Evolutionary conservation across 1,140 invertebrate species (phyloP), one percentile per base, ranked within the genome.

Genomic region (Psilanteris sp.): DNA sequence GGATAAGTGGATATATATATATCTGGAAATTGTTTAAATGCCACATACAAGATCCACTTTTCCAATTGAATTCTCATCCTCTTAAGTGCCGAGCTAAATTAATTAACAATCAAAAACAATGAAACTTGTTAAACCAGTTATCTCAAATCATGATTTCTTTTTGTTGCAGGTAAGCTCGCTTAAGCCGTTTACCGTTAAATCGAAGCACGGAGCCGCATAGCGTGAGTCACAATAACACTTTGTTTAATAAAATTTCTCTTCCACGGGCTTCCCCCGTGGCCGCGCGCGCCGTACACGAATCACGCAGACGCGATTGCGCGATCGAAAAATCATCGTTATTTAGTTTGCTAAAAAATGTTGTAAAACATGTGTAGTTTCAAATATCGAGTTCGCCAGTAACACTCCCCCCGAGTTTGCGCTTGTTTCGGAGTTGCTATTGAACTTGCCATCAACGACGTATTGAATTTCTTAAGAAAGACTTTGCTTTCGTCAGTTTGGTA

Each of bases 161-260:
- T 32, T 71, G 55, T 71, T 71, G 8, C 64, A 70, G 64, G 64
- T 70, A 70, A 70, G 64, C 64, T 34, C 43, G 36, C 54, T 71
- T 44, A 71, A 71, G 46, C 66, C 44, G 55, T 71, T 70, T 70
- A 70, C 44, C 24, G 62, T 37, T 70, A 50, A 70, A 59, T 68
- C 43, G 39, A 50, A 59, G 27, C n/a, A 46, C 46, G 36, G 7
- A 32, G 34, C 32, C 22, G 13, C 43, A 59, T 50, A 68, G 41
- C 54, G 64, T 70, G 43, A 70, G 64, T 70, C 64, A 70, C 54
- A 61, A 52, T 70, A 59, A 46, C 67, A 71, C 67, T 62, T 71
- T 71, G 48, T 71, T 71, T 71, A 62, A 71, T 71, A 71, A 61
- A 71, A 70, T 70, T 70, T 70, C 39, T 62, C 54, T 52, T 71